Evolutionary conservation across 2,113 vertebrate species (phyloP).

Genomic region (Aegotheles bennettii): DNA sequence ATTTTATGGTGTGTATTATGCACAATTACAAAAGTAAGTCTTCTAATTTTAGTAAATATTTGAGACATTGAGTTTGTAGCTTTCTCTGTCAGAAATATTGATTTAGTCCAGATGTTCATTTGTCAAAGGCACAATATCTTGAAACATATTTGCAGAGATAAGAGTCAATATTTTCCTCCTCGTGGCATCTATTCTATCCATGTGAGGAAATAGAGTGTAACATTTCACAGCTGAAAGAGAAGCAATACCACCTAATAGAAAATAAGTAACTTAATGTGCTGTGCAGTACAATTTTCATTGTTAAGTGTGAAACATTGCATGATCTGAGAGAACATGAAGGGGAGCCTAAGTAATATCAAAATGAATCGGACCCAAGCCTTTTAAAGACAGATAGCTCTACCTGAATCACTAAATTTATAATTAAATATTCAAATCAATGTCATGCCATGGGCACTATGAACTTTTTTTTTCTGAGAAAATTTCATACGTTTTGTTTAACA

Average conservation of each 20-base stretch:
- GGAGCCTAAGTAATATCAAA: background rate
- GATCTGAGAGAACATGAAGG: background rate
- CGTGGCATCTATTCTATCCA: background rate
- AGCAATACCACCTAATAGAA: background rate
- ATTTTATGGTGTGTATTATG: background rate
- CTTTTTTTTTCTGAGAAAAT: background rate
- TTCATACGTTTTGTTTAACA: background rate
- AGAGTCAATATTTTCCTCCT: constrained; percentile 13
- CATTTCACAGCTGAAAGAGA: background rate
- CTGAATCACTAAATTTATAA: background rate
- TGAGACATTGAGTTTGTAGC: background rate
- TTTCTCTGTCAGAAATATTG: background rate
- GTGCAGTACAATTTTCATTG: background rate
- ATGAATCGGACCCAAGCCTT: background rate
- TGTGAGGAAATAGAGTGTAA: background rate
- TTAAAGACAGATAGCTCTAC: background rate
- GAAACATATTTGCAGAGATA: background rate
- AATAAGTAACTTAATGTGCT: constrained; percentile 32
- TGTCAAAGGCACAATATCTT: background rate
- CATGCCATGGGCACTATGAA: background rate
- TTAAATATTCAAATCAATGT: background rate
- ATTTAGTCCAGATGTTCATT: background rate
- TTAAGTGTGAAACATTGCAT: background rate
- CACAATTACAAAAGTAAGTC: background rate
- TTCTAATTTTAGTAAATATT: background rate